Base-by-base conservation (phyloP, 2,797 vertebrate genomes). In the Silurus lanzhouensis region DNA sequence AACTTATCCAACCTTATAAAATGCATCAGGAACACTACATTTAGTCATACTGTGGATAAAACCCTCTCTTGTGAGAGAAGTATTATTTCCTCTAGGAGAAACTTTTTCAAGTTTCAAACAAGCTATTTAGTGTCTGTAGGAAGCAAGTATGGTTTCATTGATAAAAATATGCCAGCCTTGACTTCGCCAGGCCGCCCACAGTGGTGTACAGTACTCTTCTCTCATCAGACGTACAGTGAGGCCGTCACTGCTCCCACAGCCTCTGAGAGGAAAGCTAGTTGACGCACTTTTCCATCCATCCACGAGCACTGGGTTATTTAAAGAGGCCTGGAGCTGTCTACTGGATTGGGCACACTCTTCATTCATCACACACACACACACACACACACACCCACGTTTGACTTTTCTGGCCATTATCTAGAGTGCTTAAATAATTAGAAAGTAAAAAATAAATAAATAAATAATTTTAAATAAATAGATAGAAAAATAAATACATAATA, bases 271-370 rank as follows among this genome's bases (percentile, higher is more conserved):
- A 81, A 55, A 61, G 71, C 60, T 68, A 63, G 44, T 31, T 83
- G 85, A 86, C 85, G 75, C 27, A 68, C 44, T 79, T 60, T 12
- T 79, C 60, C 15, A 12, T 25, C 67, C 48, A 61, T 61, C 58
- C 66, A 85, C 27, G 8, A 57, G 48, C 22, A 44, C 27, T 27
- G 75, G 81, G 67, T 55, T 86, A 86, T 86, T 83, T 83, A 80
- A 83, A 80, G 66, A 48, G 82, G 67, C 55, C 58, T 75, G 46
- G 57, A 70, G 79, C 22, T 55, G 17, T 52, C 38, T 25, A 67
- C 74, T 64, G 66, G 80, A 81, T 48, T 15, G 52, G 60, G 75
- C 17, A 13, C 27, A 4, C n/a, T 25, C 0, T 61, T 60, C 57
- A 57, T 38, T 66, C 52, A 0, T n/a, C 19, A 1, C 68, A 12